phyloP scores from a whole-genome alignment of 2,797 vertebrate genomes.

The Lateolabrax maculatus region DNA sequence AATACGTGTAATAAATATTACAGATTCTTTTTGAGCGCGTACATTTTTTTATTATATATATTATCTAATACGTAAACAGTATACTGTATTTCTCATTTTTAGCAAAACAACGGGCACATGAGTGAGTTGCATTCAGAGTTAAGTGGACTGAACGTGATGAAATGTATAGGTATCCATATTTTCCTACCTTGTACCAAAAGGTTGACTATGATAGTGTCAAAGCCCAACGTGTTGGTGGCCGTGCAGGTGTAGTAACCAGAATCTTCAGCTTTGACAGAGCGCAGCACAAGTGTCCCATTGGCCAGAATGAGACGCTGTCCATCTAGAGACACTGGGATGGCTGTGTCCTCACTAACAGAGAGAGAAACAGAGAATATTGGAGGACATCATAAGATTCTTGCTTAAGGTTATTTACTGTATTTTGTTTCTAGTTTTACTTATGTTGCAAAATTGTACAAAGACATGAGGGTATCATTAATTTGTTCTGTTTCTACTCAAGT shows the following conservation, averaged over 20 bases:
- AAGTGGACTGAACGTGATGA: background rate
- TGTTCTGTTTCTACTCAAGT: background rate
- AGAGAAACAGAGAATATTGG: background rate
- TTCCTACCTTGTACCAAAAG: slow-evolving; percentile 96
- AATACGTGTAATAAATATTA: background rate
- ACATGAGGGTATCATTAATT: background rate
- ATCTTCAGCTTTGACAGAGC: slow-evolving; percentile 96
- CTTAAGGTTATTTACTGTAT: background rate
- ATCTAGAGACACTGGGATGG: slow-evolving; percentile 92
- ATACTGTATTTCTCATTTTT: background rate
- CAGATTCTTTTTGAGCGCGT: background rate
- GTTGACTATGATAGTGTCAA: slow-evolving; percentile 98
- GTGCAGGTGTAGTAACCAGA: slow-evolving; percentile 99
- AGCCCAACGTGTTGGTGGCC: slow-evolving; percentile 97
- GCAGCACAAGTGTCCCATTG: slow-evolving; percentile 95
- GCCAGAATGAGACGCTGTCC: slow-evolving; percentile 94
- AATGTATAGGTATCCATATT: background rate
- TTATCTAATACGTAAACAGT: too few species aligned
- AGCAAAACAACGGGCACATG: background rate
- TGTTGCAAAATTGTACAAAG: background rate
- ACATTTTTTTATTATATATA: too few species aligned
- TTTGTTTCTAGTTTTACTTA: background rate
- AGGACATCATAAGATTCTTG: background rate
- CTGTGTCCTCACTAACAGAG: slow-evolving; percentile 91
- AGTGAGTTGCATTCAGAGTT: background rate